Base-by-base conservation (phyloP, 2,888 invertebrate genomes). In the Pandemis cinnamomeana region DNA sequence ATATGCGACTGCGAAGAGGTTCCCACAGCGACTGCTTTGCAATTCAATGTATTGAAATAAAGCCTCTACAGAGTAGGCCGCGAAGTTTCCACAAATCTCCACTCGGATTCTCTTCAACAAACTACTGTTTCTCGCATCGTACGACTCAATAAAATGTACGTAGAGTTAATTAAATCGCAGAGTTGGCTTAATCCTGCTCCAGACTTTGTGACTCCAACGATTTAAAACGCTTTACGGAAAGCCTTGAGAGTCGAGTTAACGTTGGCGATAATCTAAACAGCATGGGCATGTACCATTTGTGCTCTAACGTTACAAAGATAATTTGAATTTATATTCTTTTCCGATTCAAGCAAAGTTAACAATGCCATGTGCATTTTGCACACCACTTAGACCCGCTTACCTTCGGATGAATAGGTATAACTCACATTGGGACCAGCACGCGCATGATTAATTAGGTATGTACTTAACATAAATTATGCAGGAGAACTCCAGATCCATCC, bases 41-140 rank as follows among this genome's bases (percentile, higher is more conserved):
- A 87, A 89, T 86, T 88, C 89, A 83, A 83, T 83, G 80, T 79
- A 79, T 78, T 81, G 80, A 79, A 79, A 81, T 81, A 81, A 77
- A 79, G 78, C 78, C 77, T 64, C 48, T 46, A 60, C 72, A 69
- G 70, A 77, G 53, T 72, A 73, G 69, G 74, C 71, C 63, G 53
- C 61, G 27, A 70, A 73, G 66, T 76, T 67, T 67, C 68, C 75
- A 15, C 48, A 61, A 74, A 74, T 67, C 61, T 70, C 60, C 69
- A 51, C 20, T 48, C 42, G 58, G 64, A 46, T 73, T 70, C 70
- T 69, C 68, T 60, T 53, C 60, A 74, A 71, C 71, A 62, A 74
- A 74, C 71, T 74, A 74, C 74, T 74, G 70, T 74, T 67, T 62
- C 74, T 67, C 67, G 60, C 73, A 11, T 64, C 64, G n/a, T 60